Conservation (phyloP, 2,113 vertebrate genomes). For the Paramisgurnus dabryanus region DNA sequence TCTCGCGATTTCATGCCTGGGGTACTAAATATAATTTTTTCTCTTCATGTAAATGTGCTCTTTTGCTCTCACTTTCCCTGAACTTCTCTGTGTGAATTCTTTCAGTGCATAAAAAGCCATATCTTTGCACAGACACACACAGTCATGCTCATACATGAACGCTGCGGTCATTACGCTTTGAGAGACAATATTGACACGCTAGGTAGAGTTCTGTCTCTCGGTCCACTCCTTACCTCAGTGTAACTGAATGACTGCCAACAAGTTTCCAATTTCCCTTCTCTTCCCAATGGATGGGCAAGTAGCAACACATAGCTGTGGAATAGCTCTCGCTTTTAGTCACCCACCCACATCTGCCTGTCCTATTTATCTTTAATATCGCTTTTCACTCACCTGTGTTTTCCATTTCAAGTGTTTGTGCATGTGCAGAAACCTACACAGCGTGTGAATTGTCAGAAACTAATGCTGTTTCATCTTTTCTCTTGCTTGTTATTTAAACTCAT, state of each 20-base stretch:
- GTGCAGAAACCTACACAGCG: neutral
- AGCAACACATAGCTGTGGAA: slow-evolving; percentile 60
- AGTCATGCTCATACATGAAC: neutral
- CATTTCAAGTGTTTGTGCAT: neutral
- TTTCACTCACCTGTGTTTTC: neutral
- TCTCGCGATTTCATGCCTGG: neutral
- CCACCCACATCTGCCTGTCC: slow-evolving; percentile 3
- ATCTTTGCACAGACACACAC: slow-evolving; percentile 9
- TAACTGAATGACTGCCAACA: slow-evolving; percentile 62
- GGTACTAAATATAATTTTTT: neutral
- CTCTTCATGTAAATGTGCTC: neutral
- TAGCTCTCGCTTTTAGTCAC: slow-evolving; percentile 41
- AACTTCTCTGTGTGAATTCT: slow-evolving; percentile 22
- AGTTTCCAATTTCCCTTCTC: slow-evolving; percentile 59
- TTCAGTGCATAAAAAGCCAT: slow-evolving; percentile 20
- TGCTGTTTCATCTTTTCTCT: slow-evolving; percentile 15
- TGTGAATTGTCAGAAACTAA: neutral
- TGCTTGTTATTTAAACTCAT: slow-evolving; percentile 40
- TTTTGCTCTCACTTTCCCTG: slow-evolving; percentile 2
- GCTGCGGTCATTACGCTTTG: neutral
- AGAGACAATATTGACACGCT: neutral
- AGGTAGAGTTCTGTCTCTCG: slow-evolving; percentile 42
- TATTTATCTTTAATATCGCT: slow-evolving; percentile 4
- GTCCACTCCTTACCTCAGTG: slow-evolving; percentile 10
- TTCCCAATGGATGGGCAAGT: slow-evolving; percentile 60